A percentile compares a stretch with the other conserved stretches of the same genome.
These are phyloP conservation scores for Scaptomyza graminum DNA, from an alignment of 1,140 invertebrate genomes.

Conservation along the genomic window DNA sequence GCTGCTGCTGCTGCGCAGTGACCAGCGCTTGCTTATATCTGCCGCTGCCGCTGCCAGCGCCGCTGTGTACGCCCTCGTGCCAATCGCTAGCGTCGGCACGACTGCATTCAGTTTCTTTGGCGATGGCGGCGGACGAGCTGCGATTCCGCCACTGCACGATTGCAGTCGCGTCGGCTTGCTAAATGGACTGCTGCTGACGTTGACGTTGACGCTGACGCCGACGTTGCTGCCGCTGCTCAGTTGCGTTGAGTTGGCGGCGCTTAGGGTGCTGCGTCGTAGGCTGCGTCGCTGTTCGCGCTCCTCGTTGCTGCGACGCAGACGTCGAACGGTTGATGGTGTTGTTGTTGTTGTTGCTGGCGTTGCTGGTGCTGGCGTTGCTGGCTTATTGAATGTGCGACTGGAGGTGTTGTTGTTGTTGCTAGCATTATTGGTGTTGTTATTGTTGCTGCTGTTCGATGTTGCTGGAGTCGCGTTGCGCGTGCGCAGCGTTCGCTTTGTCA, in stretches of 20 bases:
- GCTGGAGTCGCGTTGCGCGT: slow-evolving; percentile 61
- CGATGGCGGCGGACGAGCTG: slow-evolving; percentile 68
- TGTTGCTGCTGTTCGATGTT: slow-evolving; percentile 13
- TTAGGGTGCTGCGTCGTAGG: slow-evolving; percentile 30
- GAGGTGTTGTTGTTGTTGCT: slow-evolving; percentile 19
- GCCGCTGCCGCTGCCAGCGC: slow-evolving; percentile 62
- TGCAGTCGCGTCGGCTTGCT: slow-evolving; percentile 61
- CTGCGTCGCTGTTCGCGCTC: slow-evolving; percentile 60
- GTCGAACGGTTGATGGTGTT: slow-evolving; percentile 25
- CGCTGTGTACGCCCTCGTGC: slow-evolving; percentile 65
- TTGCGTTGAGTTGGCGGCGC: not conserved
- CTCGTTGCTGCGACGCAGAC: slow-evolving; percentile 52
- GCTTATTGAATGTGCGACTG: slow-evolving; percentile 34
- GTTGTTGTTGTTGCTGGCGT: not conserved
- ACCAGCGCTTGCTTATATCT: slow-evolving; percentile 68
- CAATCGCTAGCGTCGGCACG: slow-evolving; percentile 63
- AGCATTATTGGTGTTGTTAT: not conserved
- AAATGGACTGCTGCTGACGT: slow-evolving; percentile 26
- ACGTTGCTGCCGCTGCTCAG: slow-evolving; percentile 19
- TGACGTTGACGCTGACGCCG: slow-evolving; percentile 5
- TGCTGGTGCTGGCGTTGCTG: slow-evolving; percentile 19
- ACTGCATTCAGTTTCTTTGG: slow-evolving; percentile 64
- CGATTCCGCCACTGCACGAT: slow-evolving; percentile 54
- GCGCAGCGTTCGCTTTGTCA: slow-evolving; percentile 71
- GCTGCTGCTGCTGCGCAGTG: slow-evolving; percentile 59